A percentile compares a stretch with the other conserved stretches of the same genome.
Evolutionary conservation across 2,797 vertebrate genomes (phyloP).

Genomic region (Harpagifer antarcticus): DNA sequence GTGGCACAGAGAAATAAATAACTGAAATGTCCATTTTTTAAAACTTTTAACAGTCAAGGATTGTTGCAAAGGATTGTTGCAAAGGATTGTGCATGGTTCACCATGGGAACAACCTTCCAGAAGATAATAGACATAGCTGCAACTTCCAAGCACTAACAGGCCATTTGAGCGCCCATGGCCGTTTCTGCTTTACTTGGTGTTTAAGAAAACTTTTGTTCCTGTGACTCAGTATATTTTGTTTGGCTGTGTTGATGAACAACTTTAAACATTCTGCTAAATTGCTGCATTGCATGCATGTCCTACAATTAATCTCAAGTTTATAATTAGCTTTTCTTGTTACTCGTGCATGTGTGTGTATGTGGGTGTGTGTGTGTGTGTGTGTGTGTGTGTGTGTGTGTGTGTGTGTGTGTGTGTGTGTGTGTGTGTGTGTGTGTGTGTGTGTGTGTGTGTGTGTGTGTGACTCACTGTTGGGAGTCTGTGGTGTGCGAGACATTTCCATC

Average conservation of each 20-base stretch:
- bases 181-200: constrained; percentile 8
- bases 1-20: too few species aligned
- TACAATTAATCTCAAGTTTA: constrained; percentile 39
- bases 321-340: constrained; percentile 27
- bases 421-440: constrained; percentile 29
- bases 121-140: neutral
- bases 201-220: constrained; percentile 22
- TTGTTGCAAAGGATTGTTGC: too few species aligned
- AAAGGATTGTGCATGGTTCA: too few species aligned
- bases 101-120: neutral
- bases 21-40: too few species aligned
- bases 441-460: constrained; percentile 41
- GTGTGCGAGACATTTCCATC: constrained; percentile 88
- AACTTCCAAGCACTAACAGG: neutral
- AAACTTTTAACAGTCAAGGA: too few species aligned
- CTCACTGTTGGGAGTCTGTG: constrained; percentile 91
- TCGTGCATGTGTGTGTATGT: too few species aligned
- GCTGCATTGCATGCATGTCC: constrained; percentile 38
- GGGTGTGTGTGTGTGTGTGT: too few species aligned
- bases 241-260: constrained; percentile 31
- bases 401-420: constrained; percentile 26
- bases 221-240: constrained; percentile 23
- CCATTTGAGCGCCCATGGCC: neutral
- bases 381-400: too few species aligned
- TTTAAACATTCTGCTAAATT: constrained; percentile 20